Evolutionary conservation across 2,113 vertebrate species (phyloP).

Genomic region (Prietella phreatophila): DNA sequence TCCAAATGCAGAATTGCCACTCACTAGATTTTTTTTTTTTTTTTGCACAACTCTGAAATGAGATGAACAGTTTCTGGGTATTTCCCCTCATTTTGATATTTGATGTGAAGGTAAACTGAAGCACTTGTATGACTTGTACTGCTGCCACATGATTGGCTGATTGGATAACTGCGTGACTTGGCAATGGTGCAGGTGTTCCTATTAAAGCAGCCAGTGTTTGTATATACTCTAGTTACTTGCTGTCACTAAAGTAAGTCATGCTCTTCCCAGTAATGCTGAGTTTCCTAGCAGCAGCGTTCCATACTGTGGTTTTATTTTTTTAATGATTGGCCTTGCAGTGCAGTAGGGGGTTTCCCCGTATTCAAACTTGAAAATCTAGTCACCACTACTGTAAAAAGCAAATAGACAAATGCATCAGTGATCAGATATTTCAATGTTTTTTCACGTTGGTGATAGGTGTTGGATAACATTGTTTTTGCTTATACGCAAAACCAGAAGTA

Average conservation of each 20-base stretch:
- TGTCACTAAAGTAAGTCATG: background rate
- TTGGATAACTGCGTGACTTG: no score
- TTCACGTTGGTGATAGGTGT: no score
- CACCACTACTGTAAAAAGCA: background rate
- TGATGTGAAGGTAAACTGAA: no score
- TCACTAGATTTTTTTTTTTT: background rate
- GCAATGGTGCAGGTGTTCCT: no score
- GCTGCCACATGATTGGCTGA: no score
- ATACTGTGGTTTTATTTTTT: background rate
- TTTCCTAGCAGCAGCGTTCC: background rate
- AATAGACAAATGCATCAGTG: background rate
- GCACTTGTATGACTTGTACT: no score
- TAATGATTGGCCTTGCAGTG: background rate
- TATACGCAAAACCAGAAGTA: no score
- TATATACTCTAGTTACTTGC: background rate
- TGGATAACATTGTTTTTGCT: no score
- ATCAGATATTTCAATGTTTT: background rate
- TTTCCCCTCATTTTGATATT: no score
- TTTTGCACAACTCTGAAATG: background rate
- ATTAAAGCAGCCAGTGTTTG: no score
- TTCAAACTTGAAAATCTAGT: background rate
- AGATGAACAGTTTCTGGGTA: no score
- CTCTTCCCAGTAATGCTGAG: background rate
- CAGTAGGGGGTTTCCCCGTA: background rate
- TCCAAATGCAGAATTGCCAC: background rate